Conservation (phyloP, 2,797 vertebrate genomes). For the Urocyon cinereoargenteus region DNA sequence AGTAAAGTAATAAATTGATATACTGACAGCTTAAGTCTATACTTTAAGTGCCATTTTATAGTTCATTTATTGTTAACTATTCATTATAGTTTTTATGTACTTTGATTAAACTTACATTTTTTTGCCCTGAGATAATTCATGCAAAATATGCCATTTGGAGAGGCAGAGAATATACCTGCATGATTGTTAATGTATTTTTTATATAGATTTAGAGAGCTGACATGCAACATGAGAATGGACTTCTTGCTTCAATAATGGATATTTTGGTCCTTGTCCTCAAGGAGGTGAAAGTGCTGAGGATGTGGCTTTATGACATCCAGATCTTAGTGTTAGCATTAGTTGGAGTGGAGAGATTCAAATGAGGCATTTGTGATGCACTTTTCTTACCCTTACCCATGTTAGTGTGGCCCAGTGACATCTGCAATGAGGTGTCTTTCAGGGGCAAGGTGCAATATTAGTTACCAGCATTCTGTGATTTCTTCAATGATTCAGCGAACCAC, state of each 20-base stretch:
- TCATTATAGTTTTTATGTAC: neutral
- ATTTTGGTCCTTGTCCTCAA: neutral
- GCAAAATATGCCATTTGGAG: neutral
- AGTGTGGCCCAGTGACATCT: neutral
- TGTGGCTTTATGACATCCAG: neutral
- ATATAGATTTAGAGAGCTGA: neutral
- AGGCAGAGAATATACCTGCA: neutral
- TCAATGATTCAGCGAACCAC: neutral
- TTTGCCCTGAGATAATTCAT: slow-evolving; percentile 46
- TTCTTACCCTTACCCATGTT: neutral
- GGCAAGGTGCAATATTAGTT: neutral
- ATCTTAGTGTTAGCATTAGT: neutral
- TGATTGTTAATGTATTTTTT: neutral
- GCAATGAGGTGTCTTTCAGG: neutral
- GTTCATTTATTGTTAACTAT: neutral
- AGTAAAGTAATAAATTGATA: neutral
- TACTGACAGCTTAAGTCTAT: neutral
- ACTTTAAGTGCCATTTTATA: slow-evolving; percentile 30
- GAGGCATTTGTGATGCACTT: neutral
- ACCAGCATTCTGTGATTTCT: neutral
- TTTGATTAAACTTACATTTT: slow-evolving; percentile 14
- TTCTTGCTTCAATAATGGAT: neutral
- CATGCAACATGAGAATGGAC: neutral
- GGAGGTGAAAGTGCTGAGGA: neutral
- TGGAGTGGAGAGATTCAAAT: neutral